These are phyloP conservation scores for Oncorhynchus keta DNA, from an alignment of 2,113 vertebrate genomes.

Conservation along the genomic window DNA sequence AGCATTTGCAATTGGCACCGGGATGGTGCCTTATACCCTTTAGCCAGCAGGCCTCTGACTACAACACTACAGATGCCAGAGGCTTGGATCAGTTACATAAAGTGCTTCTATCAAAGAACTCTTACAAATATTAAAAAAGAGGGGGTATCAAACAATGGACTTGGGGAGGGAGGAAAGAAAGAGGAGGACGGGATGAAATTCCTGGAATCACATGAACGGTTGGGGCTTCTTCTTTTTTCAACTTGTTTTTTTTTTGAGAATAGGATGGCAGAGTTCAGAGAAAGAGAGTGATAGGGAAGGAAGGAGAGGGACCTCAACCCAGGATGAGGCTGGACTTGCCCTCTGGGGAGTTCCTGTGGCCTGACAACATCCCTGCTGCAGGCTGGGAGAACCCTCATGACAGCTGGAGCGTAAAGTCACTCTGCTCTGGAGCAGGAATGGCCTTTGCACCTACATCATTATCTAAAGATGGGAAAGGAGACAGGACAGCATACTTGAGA, in stretches of 20 bases:
- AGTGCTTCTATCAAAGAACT: conserved; percentile 74
- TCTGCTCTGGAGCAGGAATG: too few species aligned
- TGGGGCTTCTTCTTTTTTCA: conserved; percentile 16
- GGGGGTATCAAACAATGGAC: conserved; percentile 70
- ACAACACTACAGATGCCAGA: conserved; percentile 21
- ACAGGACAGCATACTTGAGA: too few species aligned
- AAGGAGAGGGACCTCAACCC: conserved; percentile 72
- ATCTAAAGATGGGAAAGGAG: too few species aligned
- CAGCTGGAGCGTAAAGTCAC: too few species aligned
- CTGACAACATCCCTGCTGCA: conserved; percentile 89
- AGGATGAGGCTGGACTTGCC: conserved; percentile 89
- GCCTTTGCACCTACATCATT: too few species aligned
- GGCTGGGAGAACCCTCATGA: too few species aligned
- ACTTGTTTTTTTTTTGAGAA: conserved; percentile 6
- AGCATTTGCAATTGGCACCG: conserved; percentile 43
- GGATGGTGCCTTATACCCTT: not conserved
- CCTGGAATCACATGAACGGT: conserved; percentile 43
- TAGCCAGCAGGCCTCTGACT: not conserved
- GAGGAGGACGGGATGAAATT: conserved; percentile 3
- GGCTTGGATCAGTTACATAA: conserved; percentile 67
- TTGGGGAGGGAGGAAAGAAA: conserved; percentile 39
- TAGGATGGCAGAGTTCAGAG: conserved; percentile 29
- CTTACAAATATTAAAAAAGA: conserved; percentile 38
- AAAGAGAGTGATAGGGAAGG: conserved; percentile 38
- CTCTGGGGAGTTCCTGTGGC: too few species aligned